A percentile compares a stretch with the other conserved stretches of the same genome.
Conservation (phyloP, 2,797 vertebrate genomes). For the Crenuchus spilurus region DNA sequence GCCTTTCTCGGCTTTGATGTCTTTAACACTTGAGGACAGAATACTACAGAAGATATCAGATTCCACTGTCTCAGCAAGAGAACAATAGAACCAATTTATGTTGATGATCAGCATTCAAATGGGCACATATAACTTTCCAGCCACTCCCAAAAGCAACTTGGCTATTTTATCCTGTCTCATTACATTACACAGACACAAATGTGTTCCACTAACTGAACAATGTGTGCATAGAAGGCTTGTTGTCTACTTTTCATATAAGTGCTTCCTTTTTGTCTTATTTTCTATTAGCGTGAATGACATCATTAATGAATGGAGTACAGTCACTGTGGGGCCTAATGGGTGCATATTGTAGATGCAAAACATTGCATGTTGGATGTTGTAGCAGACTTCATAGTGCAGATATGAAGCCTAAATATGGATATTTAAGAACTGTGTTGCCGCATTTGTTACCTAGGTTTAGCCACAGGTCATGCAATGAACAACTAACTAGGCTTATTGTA, state of each 20-base stretch:
- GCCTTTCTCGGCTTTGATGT: background rate
- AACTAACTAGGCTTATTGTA: too few species aligned
- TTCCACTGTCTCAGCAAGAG: background rate
- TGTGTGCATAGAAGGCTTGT: background rate
- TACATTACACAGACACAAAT: conserved; percentile 1
- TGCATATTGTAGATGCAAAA: background rate
- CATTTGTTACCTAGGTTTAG: too few species aligned
- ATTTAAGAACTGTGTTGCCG: too few species aligned
- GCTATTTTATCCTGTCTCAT: background rate
- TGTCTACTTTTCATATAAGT: background rate
- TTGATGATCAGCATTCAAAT: background rate
- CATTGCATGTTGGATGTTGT: background rate
- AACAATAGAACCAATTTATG: conserved; percentile 10
- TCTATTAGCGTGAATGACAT: background rate
- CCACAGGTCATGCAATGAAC: too few species aligned
- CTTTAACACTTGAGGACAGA: background rate
- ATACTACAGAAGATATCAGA: background rate
- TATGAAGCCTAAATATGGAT: background rate
- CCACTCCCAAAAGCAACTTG: background rate
- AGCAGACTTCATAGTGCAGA: background rate
- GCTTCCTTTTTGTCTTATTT: background rate
- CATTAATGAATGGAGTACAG: background rate
- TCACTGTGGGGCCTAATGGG: background rate
- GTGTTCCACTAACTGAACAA: conserved; percentile 12
- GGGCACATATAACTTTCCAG: background rate